phyloP scores from a whole-genome alignment of 1,140 invertebrate species.

The Paramacrobiotus metropolitanus region DNA sequence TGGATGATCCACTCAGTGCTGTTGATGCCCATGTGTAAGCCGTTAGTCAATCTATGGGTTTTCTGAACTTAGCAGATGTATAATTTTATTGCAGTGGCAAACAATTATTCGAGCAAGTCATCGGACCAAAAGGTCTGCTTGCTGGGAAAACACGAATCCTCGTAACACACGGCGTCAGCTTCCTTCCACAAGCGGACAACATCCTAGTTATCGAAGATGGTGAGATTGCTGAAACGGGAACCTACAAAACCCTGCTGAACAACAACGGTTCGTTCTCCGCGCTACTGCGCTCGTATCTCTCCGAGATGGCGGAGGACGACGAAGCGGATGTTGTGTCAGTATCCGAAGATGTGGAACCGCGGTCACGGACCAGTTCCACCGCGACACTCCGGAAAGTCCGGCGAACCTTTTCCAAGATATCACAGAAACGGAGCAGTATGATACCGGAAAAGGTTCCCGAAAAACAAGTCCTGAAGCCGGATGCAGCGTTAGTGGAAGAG shows the following conservation, averaged over 20 bases:
- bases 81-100: slow-evolving; percentile 33
- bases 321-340: too few species aligned
- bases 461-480: too few species aligned
- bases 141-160: slow-evolving; percentile 29
- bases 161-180: slow-evolving; percentile 17
- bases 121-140: slow-evolving; percentile 51
- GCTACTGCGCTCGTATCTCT: slow-evolving; percentile 11
- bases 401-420: too few species aligned
- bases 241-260: slow-evolving; percentile 17
- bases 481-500: too few species aligned
- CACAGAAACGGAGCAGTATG: too few species aligned
- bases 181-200: not conserved
- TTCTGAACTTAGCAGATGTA: not conserved
- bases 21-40: slow-evolving; percentile 75
- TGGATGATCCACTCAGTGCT: slow-evolving; percentile 87
- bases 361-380: too few species aligned
- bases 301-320: not conserved
- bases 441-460: too few species aligned
- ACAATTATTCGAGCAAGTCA: slow-evolving; percentile 77
- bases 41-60: slow-evolving; percentile 4
- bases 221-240: slow-evolving; percentile 15
- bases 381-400: too few species aligned
- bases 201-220: not conserved
- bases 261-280: slow-evolving; percentile 20
- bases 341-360: too few species aligned